Conservation (phyloP, 2,797 vertebrate species). For the Myiotriccus ornatus region DNA sequence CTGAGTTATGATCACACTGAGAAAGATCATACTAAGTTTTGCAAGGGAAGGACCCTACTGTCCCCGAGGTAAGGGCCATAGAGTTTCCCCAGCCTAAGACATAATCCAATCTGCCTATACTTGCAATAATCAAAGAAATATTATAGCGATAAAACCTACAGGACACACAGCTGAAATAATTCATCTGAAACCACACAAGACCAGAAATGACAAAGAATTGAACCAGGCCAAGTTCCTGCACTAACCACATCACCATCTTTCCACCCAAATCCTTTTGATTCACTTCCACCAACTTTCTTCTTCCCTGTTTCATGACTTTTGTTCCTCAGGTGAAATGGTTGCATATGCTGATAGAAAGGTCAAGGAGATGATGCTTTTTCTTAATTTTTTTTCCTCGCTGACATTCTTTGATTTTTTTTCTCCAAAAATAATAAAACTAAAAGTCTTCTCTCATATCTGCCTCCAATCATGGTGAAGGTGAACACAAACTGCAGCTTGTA, state of each 20-base stretch:
- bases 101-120: neutral
- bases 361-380: rapidly evolving
- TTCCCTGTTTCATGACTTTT: neutral
- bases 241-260: neutral
- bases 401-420: neutral
- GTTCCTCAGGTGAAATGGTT: neutral
- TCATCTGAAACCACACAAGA: neutral
- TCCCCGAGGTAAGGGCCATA: neutral
- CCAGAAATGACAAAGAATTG: neutral
- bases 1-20: neutral
- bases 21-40: neutral
- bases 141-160: neutral
- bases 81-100: neutral
- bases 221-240: neutral
- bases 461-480: neutral
- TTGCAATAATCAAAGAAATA: neutral
- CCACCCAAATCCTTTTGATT: neutral
- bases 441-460: neutral
- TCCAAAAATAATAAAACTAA: neutral
- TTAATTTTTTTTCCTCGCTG: neutral
- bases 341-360: neutral
- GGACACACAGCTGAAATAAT: neutral
- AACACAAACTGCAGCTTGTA: neutral
- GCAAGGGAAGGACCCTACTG: neutral
- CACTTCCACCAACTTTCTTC: neutral